Base-by-base conservation (phyloP, 1,140 invertebrate species). In the Diorhabda carinulata region DNA sequence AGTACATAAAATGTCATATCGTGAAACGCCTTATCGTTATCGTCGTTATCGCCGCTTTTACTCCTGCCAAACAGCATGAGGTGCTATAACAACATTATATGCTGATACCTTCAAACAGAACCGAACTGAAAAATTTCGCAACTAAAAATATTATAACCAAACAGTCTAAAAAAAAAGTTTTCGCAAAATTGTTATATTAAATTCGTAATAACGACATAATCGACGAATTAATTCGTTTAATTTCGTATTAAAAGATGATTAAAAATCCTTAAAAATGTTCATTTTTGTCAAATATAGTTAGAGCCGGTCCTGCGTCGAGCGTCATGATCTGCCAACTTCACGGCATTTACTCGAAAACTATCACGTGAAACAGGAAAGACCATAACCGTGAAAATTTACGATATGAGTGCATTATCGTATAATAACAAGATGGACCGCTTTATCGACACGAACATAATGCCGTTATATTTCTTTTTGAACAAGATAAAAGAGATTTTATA, bases 31-130 rank as follows among this genome's bases (percentile, higher is more conserved):
- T 64, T 73, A 73, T 73, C 72, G 72, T 69, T 73, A 73, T 69
- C 72, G 72, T 73, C 72, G 72, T 69, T 73, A 73, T 69, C 72
- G 72, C 63, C 42, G 66, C 72, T 73, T 73, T 73, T 73, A 70
- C 70, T 66, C 66, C 64, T 69, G 62, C 71, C 63, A 73, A 67
- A 44, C 71, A 73, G 71, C 71, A 68, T 73, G 71, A 70, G 71
- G 71, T 73, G 69, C 67, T 60, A 61, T 60, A 58, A 42, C 57
- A 71, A 62, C 64, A 66, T 59, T 61, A 71, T 47, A 52, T 52
- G 47, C 47, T 52, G 47, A 52, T 52, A 52, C 47, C 47, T 8
- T 52, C 6, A 2, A 52, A 52, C 47, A 52, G 47, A n/a, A 4
- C n/a, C 47, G 47, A n/a, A 52, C 47, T 52, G 2, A 25, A 25